phyloP scores from a whole-genome alignment of 2,113 vertebrate genomes.

The Calypte anna region DNA sequence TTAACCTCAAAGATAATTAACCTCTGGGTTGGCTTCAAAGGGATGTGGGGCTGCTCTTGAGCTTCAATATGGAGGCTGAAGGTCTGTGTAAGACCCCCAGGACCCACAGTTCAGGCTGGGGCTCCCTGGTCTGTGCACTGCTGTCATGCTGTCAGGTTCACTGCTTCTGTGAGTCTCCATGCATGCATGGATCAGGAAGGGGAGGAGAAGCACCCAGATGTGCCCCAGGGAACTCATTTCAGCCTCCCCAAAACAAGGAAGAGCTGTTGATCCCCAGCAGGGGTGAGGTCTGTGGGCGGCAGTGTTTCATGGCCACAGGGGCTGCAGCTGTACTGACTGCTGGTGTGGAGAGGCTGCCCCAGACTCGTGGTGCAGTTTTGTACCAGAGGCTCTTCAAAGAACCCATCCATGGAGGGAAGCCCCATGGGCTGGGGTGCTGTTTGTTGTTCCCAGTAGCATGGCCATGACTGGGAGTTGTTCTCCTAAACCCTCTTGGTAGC shows the following conservation, averaged over 20 bases:
- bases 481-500: accelerated
- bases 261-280: neutral
- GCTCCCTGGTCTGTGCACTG: neutral
- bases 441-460: neutral
- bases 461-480: neutral
- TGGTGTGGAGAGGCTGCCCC: neutral
- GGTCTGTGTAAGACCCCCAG: neutral
- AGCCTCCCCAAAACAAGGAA: neutral
- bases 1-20: neutral
- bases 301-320: neutral
- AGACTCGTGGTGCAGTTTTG: neutral
- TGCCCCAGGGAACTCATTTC: neutral
- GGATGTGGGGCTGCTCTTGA: neutral
- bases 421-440: neutral
- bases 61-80: neutral
- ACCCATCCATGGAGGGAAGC: neutral
- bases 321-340: neutral
- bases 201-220: neutral
- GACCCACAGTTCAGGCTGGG: neutral
- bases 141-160: neutral
- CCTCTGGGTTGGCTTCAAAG: neutral
- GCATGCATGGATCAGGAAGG: accelerated
- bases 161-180: neutral
- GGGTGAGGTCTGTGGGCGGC: neutral
- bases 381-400: neutral